Percentiles rank a stretch among this genome's conserved stretches.
Evolutionary conservation across 2,797 vertebrate genomes (phyloP).

Genomic region (Tympanoctomys barrerae): DNA sequence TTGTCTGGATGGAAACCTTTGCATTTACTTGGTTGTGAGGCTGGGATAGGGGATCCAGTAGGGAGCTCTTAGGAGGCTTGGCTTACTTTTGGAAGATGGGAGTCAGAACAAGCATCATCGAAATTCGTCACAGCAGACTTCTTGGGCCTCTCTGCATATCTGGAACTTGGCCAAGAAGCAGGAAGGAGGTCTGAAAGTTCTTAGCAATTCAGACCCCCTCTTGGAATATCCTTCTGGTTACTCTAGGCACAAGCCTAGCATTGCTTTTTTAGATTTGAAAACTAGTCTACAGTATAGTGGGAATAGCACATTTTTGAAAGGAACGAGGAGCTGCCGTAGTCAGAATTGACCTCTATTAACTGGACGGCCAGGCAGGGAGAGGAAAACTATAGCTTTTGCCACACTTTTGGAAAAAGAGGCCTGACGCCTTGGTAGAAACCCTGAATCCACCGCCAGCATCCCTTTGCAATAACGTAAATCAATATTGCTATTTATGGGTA

Average conservation of each 20-base stretch:
- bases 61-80: neutral
- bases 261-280: neutral
- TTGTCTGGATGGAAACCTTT: neutral
- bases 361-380: neutral
- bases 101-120: neutral
- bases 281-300: neutral
- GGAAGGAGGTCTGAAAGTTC: neutral
- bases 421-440: neutral
- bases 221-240: neutral
- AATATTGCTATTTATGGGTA: neutral
- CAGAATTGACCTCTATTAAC: neutral
- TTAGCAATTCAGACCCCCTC: neutral
- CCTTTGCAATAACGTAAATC: neutral
- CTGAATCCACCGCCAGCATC: neutral
- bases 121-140: neutral
- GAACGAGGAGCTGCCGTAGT: neutral
- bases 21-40: neutral
- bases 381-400: neutral
- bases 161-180: constrained; percentile 29
- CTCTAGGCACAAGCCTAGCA: neutral
- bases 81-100: neutral
- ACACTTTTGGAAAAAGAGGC: neutral
- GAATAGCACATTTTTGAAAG: neutral
- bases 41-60: constrained; percentile 7
- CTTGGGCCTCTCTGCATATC: neutral